phyloP scores from a whole-genome alignment of 2,888 invertebrate species.

The Boloria euphrosyne region DNA sequence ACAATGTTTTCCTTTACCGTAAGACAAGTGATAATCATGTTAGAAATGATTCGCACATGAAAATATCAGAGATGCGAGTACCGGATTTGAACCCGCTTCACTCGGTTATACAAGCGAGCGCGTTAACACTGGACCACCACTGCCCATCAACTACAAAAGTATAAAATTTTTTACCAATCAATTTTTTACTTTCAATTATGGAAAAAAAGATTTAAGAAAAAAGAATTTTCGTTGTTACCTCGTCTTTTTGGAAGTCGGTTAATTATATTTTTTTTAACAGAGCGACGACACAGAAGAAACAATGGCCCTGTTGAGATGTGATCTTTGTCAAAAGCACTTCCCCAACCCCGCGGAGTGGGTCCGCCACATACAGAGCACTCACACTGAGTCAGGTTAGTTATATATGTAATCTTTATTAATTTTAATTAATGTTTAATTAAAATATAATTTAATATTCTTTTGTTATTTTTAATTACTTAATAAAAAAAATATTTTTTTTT shows the following conservation, averaged over 20 bases:
- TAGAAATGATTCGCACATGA: too few species aligned
- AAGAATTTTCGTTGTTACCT: not conserved
- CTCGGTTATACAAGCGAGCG: too few species aligned
- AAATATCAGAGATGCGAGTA: too few species aligned
- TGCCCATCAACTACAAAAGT: too few species aligned
- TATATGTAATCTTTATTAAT: not conserved
- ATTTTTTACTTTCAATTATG: too few species aligned
- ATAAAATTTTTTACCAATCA: too few species aligned
- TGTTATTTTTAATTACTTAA: not conserved
- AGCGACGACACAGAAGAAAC: slow-evolving; percentile 87
- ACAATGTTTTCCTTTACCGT: too few species aligned
- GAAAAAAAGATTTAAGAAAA: too few species aligned
- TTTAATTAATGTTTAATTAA: slow-evolving; percentile 1
- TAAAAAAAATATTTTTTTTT: too few species aligned
- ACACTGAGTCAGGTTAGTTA: slow-evolving; percentile 86
- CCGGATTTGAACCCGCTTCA: too few species aligned
- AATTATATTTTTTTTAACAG: slow-evolving; percentile 53
- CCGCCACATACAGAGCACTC: slow-evolving; percentile 91
- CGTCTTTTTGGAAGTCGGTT: not conserved
- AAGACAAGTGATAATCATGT: too few species aligned
- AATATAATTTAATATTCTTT: not conserved
- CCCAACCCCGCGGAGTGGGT: slow-evolving; percentile 94
- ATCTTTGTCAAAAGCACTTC: slow-evolving; percentile 88
- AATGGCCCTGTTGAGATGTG: slow-evolving; percentile 89
- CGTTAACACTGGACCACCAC: too few species aligned